Evolutionary conservation across 2,113 vertebrate genomes (phyloP).

Genomic region (Pseudopipra pipra): DNA sequence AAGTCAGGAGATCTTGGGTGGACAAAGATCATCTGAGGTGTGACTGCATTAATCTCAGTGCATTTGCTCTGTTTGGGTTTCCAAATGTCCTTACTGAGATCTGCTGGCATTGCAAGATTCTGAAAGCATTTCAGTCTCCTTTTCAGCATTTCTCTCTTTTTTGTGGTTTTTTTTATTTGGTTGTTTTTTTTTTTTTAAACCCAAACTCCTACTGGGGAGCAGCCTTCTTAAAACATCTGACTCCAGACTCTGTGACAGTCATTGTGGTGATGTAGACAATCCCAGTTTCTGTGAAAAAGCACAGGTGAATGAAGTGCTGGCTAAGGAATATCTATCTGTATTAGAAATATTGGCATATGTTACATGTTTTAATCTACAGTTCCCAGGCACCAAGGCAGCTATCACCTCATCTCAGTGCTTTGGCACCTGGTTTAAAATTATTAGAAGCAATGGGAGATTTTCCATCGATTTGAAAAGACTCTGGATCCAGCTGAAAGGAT

Average conservation of each 20-base stretch:
- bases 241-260: background rate
- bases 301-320: background rate
- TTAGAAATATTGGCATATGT: background rate
- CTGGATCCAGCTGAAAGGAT: background rate
- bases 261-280: background rate
- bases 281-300: background rate
- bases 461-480: background rate
- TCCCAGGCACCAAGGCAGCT: background rate
- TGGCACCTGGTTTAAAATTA: background rate
- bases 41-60: background rate
- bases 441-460: background rate
- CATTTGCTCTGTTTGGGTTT: background rate
- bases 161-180: too few relatives aligned
- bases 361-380: background rate
- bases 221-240: background rate
- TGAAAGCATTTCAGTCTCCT: background rate
- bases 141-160: background rate
- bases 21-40: background rate
- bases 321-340: background rate
- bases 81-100: background rate
- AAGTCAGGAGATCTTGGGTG: background rate
- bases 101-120: background rate
- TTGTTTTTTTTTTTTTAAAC: background rate
- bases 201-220: background rate
- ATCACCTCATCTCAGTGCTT: background rate